Evolutionary conservation across 2,888 invertebrate species (phyloP), one percentile per base, ranked within the genome.

Genomic region (Melipona bicolor): DNA sequence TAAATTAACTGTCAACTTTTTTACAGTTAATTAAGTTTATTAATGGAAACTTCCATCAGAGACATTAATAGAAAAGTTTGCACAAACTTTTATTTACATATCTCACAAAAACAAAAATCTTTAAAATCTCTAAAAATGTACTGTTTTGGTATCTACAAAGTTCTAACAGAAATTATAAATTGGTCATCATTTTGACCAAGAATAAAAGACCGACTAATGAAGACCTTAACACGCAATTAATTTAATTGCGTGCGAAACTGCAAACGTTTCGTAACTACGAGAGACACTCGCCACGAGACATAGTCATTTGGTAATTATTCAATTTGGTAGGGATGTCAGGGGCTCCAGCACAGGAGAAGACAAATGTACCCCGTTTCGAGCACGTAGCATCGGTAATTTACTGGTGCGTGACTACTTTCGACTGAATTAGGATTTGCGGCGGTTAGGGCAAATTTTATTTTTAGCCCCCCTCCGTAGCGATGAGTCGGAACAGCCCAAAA

Each of bases 341-440:
- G 68, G 75, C 52, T 75, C 71, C 77, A 65, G 61, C 52, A 73
- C 49, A 68, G 62, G 54, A 50, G 76, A 85, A 87, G 83, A 87
- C 75, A 81, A 85, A 81, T 83, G 77, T 85, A 83, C 76, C 56
- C 77, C 69, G 65, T 74, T 43, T 75, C 71, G 67, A 83, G 75
- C 85, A 79, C 75, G 81, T 77, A 72, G 61, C 77, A 78, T 67
- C 43, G 70, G 77, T 87, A 87, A 87, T 87, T 87, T 87, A 87
- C 78, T 87, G 83, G 70, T 77, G 80, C 70, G 70, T 77, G 77
- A 84, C 86, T 87, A 84, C 86, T 87, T 86, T 85, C 79, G 79
- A 62, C 81, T 79, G 76, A 84, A 84, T 84, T 84, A 82, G 84
- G 81, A 79, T 65, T 73, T 78, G 49, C 75, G 68, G 49, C 64